These are phyloP conservation scores for Hystrix brachyura DNA, from an alignment of 2,113 vertebrate species.

Conservation along the genomic window DNA sequence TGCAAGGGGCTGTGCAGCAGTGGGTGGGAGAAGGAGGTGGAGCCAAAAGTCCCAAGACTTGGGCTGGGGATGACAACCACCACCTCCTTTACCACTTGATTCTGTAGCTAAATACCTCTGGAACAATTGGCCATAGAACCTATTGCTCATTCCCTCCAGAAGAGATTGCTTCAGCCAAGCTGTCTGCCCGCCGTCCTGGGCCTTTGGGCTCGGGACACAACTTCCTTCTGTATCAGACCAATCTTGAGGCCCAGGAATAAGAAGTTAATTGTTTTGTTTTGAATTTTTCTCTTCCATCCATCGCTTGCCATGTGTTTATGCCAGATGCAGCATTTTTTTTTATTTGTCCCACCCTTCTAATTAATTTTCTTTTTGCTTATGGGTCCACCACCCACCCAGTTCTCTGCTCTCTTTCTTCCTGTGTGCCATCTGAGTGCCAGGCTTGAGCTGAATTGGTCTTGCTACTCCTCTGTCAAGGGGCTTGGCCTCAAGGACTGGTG, in stretches of 20 bases:
- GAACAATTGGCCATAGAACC: neutral
- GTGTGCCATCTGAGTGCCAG: neutral
- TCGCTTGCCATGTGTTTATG: constrained; percentile 4
- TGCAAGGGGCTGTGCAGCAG: neutral
- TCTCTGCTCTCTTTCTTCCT: constrained; percentile 43
- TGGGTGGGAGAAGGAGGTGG: neutral
- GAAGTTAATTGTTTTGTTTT: neutral
- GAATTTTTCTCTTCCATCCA: neutral
- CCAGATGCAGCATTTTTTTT: neutral
- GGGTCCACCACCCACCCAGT: neutral
- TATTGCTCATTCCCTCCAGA: neutral
- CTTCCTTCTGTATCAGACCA: neutral
- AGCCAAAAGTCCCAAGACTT: neutral
- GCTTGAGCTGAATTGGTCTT: neutral
- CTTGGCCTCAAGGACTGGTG: neutral
- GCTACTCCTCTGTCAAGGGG: neutral
- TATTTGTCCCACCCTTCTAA: neutral
- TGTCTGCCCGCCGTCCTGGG: neutral
- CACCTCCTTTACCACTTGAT: neutral
- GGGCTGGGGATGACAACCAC: neutral
- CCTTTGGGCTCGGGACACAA: neutral
- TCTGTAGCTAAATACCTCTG: constrained; percentile 38
- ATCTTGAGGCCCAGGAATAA: neutral
- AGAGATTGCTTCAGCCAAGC: neutral
- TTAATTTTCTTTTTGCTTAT: constrained; percentile 51